These are phyloP conservation scores for Albula goreensis DNA, from an alignment of 2,113 vertebrate species.

Conservation along the genomic window DNA sequence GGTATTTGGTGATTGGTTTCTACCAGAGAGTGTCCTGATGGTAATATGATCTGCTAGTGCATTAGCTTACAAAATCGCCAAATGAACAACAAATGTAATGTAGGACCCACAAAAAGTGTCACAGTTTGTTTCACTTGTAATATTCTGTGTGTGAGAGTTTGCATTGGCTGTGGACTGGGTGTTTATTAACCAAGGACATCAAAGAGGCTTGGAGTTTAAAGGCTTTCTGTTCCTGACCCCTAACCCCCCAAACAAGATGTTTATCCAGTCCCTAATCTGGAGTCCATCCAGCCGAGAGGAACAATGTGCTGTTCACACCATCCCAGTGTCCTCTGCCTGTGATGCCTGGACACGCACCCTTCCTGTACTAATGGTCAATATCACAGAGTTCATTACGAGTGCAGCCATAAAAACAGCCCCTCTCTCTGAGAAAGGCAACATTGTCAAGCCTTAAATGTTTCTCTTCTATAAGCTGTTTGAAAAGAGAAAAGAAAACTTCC, in stretches of 20 bases:
- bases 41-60: slow-evolving; percentile 33
- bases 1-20: background rate
- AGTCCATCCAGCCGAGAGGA: slow-evolving; percentile 68
- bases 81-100: slow-evolving; percentile 53
- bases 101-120: slow-evolving; percentile 45
- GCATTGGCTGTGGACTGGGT: slow-evolving; percentile 68
- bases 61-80: slow-evolving; percentile 37
- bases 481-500: slow-evolving; percentile 87
- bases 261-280: slow-evolving; percentile 76
- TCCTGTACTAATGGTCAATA: slow-evolving; percentile 66
- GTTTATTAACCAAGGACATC: slow-evolving; percentile 69
- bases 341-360: slow-evolving; percentile 57
- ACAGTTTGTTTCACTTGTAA: slow-evolving; percentile 57
- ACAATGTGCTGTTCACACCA: slow-evolving; percentile 66
- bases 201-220: slow-evolving; percentile 66
- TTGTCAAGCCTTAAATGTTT: slow-evolving; percentile 63
- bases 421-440: slow-evolving; percentile 57
- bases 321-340: slow-evolving; percentile 63
- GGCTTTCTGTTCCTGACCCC: slow-evolving; percentile 53
- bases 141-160: slow-evolving; percentile 72
- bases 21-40: background rate
- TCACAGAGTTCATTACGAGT: slow-evolving; percentile 77
- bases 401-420: slow-evolving; percentile 64
- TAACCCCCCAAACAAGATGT: slow-evolving; percentile 67
- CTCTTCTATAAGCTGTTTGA: slow-evolving; percentile 69